Evolutionary conservation across 2,888 invertebrate species (phyloP), one percentile per base, ranked within the genome.

Genomic region (Ommatoiulus sabulosus): DNA sequence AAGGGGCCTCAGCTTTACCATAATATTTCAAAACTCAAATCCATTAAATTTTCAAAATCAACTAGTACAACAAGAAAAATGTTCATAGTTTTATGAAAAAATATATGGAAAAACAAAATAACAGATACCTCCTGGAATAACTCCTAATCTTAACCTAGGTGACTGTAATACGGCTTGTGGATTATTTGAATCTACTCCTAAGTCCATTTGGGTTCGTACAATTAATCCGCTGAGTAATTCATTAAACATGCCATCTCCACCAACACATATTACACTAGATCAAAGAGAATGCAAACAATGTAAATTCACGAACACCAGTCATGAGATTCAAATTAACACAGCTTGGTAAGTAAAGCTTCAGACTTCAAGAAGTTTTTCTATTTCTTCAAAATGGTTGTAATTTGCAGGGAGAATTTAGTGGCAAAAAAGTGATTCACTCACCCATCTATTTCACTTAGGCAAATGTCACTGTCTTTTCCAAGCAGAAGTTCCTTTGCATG

Each of bases 231-330:
- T 96, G 90, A 94, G 91, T 46, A 97, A 94, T 93, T 97, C 97
- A 8, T 96, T 95, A 91, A 97, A 96, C 84, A 97, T 96, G 0
- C 97, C 97, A 92, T 97, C 97, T 0, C 97, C 97, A 0, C 97
- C 97, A 10, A 97, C 95, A 92, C 96, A 96, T 24, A 96, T 95
- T 35, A 97, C 94, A 0, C 96, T 96, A 93, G 95, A 43, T 44
- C 6, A 10, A 43, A 43, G 5, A 85, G 10, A 35, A 85, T 15
- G 48, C 12, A 87, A 87, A 17, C 4, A 63, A 43, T 8, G 43
- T 17, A 20, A 63, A 35, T 43, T 17, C 15, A 20, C 0, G 52
- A 87, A 87, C 46, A 20, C 44, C 8, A 86, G 35, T 35, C 35
- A 35, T 35, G 35, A 35, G 35, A 35, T 35, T 35, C 35, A 35